Evolutionary conservation across 2,888 invertebrate species (phyloP).

Genomic region (Monopis laevigella): DNA sequence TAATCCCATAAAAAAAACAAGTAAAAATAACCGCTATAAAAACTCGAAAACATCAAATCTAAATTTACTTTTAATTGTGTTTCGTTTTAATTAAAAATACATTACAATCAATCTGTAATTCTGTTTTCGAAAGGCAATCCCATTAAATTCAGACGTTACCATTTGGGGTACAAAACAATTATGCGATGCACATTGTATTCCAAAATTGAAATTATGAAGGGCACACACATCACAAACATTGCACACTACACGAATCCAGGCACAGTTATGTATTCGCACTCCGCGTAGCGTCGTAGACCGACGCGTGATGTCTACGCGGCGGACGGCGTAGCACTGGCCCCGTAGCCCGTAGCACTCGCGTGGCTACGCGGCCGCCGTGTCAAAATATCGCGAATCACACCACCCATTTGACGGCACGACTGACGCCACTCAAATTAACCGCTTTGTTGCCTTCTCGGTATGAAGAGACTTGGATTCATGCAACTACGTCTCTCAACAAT

Average conservation of each 20-base stretch:
- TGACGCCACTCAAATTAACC: conserved; percentile 45
- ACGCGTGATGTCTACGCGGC: conserved; percentile 50
- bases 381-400: conserved; percentile 15
- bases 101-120: neutral
- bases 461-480: conserved; percentile 29
- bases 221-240: conserved; percentile 33
- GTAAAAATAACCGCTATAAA: too few relatives aligned
- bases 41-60: too few relatives aligned
- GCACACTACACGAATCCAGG: conserved; percentile 27
- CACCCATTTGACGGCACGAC: conserved; percentile 18
- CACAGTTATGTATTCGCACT: too few relatives aligned
- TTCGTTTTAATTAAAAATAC: neutral
- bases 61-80: neutral
- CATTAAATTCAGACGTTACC: neutral
- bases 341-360: neutral
- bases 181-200: conserved; percentile 6
- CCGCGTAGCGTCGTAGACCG: conserved; percentile 11
- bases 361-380: conserved; percentile 24
- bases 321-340: conserved; percentile 55
- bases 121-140: neutral
- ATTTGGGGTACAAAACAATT: neutral
- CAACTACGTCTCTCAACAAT: neutral
- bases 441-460: conserved; percentile 50
- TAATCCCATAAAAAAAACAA: too few relatives aligned
- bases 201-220: neutral